phyloP scores from a whole-genome alignment of 2,113 vertebrate species.

The Mesoclemmys tuberculata region DNA sequence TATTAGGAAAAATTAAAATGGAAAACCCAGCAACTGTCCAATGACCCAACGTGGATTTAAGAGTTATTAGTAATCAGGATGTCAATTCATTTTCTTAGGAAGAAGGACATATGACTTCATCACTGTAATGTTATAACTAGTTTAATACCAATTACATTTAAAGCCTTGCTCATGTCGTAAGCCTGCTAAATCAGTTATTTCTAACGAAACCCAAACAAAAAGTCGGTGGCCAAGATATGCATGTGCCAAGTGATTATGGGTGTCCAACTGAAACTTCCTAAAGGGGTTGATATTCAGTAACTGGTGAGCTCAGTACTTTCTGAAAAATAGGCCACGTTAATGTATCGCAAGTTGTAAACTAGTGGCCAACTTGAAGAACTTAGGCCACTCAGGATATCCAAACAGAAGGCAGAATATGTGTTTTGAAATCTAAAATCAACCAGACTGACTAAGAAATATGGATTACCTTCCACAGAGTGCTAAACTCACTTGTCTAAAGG shows the following conservation, averaged over 20 bases:
- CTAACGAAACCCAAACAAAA: slow-evolving; percentile 13
- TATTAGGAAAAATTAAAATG: not conserved
- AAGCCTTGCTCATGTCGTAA: not conserved
- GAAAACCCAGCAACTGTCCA: slow-evolving; percentile 12
- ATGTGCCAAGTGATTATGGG: not conserved
- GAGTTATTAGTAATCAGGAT: slow-evolving; percentile 10
- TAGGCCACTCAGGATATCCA: not conserved
- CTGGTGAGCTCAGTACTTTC: not conserved
- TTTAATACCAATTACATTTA: slow-evolving; percentile 8
- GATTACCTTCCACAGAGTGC: not conserved
- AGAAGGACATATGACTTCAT: not conserved
- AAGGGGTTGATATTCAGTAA: not conserved
- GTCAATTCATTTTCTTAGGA: not conserved
- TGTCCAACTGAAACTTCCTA: not conserved
- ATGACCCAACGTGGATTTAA: not conserved
- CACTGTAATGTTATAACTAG: not conserved
- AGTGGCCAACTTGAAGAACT: slow-evolving; percentile 1
- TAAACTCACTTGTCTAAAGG: not conserved
- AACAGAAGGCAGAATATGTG: not conserved
- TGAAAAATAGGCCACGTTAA: not conserved
- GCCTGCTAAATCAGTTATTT: not conserved
- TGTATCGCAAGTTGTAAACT: not conserved
- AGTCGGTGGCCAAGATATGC: not conserved
- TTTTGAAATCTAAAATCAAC: not conserved
- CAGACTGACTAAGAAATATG: not conserved